A percentile compares a stretch with the other conserved stretches of the same genome.
phyloP scores from a whole-genome alignment of 2,113 vertebrate species.

The Proterorhinus semilunaris region DNA sequence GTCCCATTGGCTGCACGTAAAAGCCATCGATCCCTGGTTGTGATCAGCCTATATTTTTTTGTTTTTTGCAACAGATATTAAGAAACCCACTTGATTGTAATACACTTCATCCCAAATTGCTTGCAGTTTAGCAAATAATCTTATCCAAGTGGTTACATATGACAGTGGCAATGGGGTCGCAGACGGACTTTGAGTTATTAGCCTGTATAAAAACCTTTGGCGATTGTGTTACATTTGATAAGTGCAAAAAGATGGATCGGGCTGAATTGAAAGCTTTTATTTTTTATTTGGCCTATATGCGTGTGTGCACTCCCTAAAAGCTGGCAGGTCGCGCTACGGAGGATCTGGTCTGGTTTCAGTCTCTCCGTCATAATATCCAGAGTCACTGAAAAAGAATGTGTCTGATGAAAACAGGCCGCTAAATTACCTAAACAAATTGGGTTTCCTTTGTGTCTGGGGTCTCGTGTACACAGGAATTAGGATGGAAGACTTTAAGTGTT shows the following conservation, averaged over 20 bases:
- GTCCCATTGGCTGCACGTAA: conserved; percentile 54
- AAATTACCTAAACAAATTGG: conserved; percentile 76
- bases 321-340: conserved; percentile 42
- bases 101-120: conserved; percentile 56
- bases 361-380: conserved; percentile 73
- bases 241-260: conserved; percentile 47
- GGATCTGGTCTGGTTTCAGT: conserved; percentile 73
- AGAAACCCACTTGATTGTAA: conserved; percentile 47
- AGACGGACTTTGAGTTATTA: conserved; percentile 34
- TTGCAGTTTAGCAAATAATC: conserved; percentile 62
- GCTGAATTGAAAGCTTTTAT: conserved; percentile 33
- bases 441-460: conserved; percentile 67
- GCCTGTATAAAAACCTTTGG: conserved; percentile 32
- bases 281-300: conserved; percentile 39
- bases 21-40: conserved; percentile 52
- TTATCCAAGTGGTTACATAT: conserved; percentile 60
- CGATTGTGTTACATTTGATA: conserved; percentile 54
- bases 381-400: conserved; percentile 76
- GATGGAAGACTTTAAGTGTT: conserved; percentile 48
- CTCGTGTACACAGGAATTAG: conserved; percentile 48
- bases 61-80: conserved; percentile 32
- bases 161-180: conserved; percentile 53
- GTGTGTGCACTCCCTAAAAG: conserved; percentile 24
- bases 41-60: conserved; percentile 39
- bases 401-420: conserved; percentile 68